Evolutionary conservation across 2,113 vertebrate species (phyloP).

Genomic region (Gadus macrocephalus): DNA sequence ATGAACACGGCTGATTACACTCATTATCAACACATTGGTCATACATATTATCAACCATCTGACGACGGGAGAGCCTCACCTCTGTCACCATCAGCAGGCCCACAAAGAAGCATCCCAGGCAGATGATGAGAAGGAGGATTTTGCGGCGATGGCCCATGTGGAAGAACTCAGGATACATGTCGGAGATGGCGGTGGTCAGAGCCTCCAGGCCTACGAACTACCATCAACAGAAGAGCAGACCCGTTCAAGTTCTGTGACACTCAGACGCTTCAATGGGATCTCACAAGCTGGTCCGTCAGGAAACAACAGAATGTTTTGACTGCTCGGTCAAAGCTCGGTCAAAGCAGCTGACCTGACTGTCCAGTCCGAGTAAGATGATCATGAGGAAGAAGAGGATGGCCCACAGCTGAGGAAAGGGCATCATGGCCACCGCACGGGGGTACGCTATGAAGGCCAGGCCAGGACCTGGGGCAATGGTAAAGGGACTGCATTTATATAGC

Average conservation of each 20-base stretch:
- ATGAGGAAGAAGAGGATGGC: constrained; percentile 74
- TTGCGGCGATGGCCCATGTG: constrained; percentile 71
- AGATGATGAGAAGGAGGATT: constrained; percentile 66
- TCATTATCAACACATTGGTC: no score
- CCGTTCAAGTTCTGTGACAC: no score
- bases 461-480: constrained; percentile 59
- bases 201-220: constrained; percentile 78
- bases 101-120: constrained; percentile 60
- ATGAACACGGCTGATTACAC: no score
- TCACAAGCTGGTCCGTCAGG: no score
- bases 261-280: no score
- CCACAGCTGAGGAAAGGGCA: constrained; percentile 77
- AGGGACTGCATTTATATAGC: no score
- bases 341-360: constrained; percentile 72
- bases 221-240: constrained; percentile 23
- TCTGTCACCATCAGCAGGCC: constrained; percentile 77
- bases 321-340: no score
- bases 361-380: constrained; percentile 75
- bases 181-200: constrained; percentile 66
- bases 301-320: no score
- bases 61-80: constrained; percentile 46
- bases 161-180: constrained; percentile 69
- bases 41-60: not conserved
- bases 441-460: constrained; percentile 77
- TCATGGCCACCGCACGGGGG: constrained; percentile 76